Percentiles rank a stretch among this genome's conserved stretches.
Conservation (phyloP, 2,888 invertebrate genomes). For the Drosophila emarginata region DNA sequence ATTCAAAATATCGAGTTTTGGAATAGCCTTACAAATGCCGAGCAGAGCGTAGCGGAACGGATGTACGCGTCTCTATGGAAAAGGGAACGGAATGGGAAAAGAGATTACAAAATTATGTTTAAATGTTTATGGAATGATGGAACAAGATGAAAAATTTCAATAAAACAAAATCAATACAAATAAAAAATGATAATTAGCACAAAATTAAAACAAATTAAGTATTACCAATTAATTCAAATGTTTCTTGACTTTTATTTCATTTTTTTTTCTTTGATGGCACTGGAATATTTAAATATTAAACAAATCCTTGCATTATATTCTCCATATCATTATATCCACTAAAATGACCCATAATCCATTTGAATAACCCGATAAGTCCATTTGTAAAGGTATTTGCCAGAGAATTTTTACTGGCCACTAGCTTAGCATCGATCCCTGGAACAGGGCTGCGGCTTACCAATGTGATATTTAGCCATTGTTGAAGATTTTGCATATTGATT, state of each 20-base stretch:
- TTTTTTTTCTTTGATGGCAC: too few relatives aligned
- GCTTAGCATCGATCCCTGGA: background rate
- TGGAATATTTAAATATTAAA: too few relatives aligned
- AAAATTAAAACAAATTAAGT: constrained; percentile 34
- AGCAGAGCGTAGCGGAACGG: background rate
- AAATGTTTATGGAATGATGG: background rate
- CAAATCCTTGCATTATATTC: constrained; percentile 11
- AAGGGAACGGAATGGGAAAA: too few relatives aligned
- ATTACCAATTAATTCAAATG: constrained; percentile 9
- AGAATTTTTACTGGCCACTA: background rate
- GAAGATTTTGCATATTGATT: too few relatives aligned
- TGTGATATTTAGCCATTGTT: background rate
- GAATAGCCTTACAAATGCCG: background rate
- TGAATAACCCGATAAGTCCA: constrained; percentile 7
- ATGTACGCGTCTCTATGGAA: too few relatives aligned
- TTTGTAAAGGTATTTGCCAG: background rate
- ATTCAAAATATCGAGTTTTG: constrained; percentile 1
- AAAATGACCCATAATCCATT: constrained; percentile 28
- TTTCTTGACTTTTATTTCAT: background rate
- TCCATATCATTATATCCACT: constrained; percentile 38
- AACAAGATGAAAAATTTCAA: background rate
- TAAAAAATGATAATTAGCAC: constrained; percentile 43
- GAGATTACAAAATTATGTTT: background rate
- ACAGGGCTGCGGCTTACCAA: too few relatives aligned
- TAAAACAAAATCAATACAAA: background rate